These are phyloP conservation scores for Trididemnum clinides DNA, from an alignment of 23 tunicate species.

Conservation along the genomic window DNA sequence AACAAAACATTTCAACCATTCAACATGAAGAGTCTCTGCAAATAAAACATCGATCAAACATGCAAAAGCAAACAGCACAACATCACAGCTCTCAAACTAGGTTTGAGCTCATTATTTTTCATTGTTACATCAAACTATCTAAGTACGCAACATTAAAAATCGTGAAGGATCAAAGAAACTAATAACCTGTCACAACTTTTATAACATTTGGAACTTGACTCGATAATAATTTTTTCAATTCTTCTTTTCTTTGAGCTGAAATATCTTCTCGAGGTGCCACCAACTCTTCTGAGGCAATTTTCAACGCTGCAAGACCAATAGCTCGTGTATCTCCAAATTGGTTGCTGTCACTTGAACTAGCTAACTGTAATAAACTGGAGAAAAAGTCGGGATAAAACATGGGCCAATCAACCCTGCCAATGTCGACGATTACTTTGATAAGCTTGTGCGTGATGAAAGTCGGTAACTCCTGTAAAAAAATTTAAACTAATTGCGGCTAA, in stretches of 20 bases:
- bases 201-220: conserved; percentile 70
- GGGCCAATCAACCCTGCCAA: conserved; percentile 91
- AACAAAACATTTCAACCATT: conserved; percentile 63
- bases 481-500: too few species aligned
- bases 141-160: too few species aligned
- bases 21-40: conserved; percentile 19
- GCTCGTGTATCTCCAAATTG: conserved; percentile 73
- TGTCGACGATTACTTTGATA: conserved; percentile 83
- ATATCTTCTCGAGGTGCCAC: conserved; percentile 77
- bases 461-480: conserved; percentile 42
- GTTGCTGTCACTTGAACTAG: conserved; percentile 42
- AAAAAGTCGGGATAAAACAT: conserved; percentile 93
- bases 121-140: too few species aligned
- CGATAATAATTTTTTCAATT: conserved; percentile 54
- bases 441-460: conserved; percentile 69
- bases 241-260: conserved; percentile 65
- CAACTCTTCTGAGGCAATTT: conserved; percentile 88
- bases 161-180: too few species aligned
- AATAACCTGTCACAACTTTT: conserved; percentile 61
- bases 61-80: not conserved
- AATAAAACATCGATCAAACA: not conserved
- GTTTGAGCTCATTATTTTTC: too few species aligned
- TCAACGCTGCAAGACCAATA: conserved; percentile 73
- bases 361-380: conserved; percentile 45
- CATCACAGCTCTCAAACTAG: not conserved